Evolutionary conservation across 2,888 invertebrate genomes (phyloP), one percentile per base, ranked within the genome.

Genomic region (Pollenia griseotomentosa): DNA sequence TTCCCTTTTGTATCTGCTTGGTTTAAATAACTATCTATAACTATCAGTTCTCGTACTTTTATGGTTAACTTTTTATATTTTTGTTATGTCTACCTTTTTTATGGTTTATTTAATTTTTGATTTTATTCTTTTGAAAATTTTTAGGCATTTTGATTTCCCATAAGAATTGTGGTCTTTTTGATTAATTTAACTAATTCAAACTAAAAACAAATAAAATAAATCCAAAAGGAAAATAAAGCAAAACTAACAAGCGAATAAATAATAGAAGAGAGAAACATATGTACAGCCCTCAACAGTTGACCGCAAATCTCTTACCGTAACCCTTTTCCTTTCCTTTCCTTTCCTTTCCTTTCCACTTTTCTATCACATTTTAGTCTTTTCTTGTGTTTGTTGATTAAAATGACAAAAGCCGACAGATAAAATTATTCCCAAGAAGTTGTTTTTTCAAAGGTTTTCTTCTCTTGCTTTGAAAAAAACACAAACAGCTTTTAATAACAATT

Each of bases 141-240:
- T 55, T 16, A 51, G 78, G 65, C 33, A 55, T 48, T 87, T 84
- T 87, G 84, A 87, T 87, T 87, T 87, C 87, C 87, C 87, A 9
- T 33, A 82, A 78, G 87, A 63, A 61, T 74, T 80, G 79, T 66
- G 79, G 84, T 68, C 46, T 70, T 74, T 80, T 74, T 85, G 84
- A 80, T 85, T 85, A 85, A 85, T 80, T 85, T 85, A 74, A 80
- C 79, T 79, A 74, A 75, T 83, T 63, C 83, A 53, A 83, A 53
- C 51, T 33, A 53, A 70, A 83, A 46, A 68, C 40, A 82, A 75
- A 82, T 70, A 77, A 77, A 70, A 70, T 55, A 83, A 83, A 83
- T 63, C 46, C 53, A 61, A 82, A 68, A 63, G 40, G 40, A 74
- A 66, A 61, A 33, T 63, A 65, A 73, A 48, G 57, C 63, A 81